Evolutionary conservation across 2,888 invertebrate genomes (phyloP), one percentile per base, ranked within the genome.

Genomic region (Hirtodrosophila duncani): DNA sequence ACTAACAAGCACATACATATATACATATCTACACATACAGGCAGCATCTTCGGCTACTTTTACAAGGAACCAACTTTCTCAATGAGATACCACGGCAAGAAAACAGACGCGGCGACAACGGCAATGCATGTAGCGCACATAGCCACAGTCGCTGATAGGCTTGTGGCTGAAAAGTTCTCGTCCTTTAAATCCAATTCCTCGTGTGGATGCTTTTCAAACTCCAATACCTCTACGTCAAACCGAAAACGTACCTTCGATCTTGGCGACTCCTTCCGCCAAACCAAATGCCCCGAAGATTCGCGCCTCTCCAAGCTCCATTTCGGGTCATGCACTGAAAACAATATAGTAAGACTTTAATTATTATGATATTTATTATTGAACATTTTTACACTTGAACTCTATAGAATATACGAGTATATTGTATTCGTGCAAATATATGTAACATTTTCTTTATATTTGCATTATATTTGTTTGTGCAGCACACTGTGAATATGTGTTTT

Each of bases 221-320:
- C 88, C 27, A 87, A 49, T 8, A 88, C 87, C 61, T 88, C 87
- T 18, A 88, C 88, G 41, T 88, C 88, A 44, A 86, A 87, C 11
- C 88, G 85, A 64, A 88, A 88, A 23, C 87, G 86, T n/a, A 88
- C 87, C 59, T 85, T 86, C 2, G 87, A 85, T 45, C 84, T 74
- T 14, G 85, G 86, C 2, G 85, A 83, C 21, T 87, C 87, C 36
- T 87, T 84, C 21, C 86, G 82, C 88, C 88, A 88, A 11, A 87
- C 87, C 53, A 88, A 81, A 50, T 84, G 84, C 0, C 87, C 87
- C 0, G 87, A 86, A 9, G 88, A 88, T 36, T 85, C 86, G 8
- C 87, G 77, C 5, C 88, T 75, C 60, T 88, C 88, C 63, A 88
- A 67, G 60, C 85, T 87, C 88, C 88, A 88, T 51, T 86, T 85